phyloP scores from a whole-genome alignment of 2,888 invertebrate genomes.

The Hydroisotoma schaefferi region DNA sequence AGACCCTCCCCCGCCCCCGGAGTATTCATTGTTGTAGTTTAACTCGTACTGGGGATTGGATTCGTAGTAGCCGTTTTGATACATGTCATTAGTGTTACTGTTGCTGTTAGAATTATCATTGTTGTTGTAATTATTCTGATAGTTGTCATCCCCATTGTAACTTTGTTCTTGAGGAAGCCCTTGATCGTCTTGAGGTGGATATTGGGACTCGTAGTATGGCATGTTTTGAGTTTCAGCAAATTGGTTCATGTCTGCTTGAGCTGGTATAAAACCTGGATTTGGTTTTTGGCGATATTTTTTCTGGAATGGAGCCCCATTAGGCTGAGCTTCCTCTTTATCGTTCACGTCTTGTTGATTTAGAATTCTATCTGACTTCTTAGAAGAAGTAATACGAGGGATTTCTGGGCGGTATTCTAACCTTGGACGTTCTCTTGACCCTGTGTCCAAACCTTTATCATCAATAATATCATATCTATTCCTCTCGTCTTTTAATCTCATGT shows the following conservation, averaged over 20 bases:
- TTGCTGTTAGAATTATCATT: neutral
- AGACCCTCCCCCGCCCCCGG: neutral
- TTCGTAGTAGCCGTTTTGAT: neutral
- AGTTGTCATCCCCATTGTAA: too few relatives aligned
- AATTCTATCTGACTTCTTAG: neutral
- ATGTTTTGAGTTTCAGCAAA: too few relatives aligned
- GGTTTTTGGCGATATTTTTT: too few relatives aligned
- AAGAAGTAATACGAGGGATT: neutral
- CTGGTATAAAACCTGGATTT: too few relatives aligned
- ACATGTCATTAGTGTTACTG: too few relatives aligned
- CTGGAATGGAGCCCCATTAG: too few relatives aligned
- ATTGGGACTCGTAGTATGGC: too few relatives aligned
- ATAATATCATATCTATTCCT: neutral
- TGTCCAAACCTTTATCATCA: neutral
- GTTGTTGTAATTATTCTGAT: neutral
- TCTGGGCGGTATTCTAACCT: neutral
- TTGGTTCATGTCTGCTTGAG: too few relatives aligned
- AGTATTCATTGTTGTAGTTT: constrained; percentile 1
- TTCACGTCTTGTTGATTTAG: neutral
- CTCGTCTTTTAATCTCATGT: neutral
- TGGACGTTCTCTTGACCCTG: neutral
- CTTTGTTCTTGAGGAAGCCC: too few relatives aligned
- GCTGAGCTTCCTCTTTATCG: too few relatives aligned
- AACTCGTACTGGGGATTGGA: neutral
- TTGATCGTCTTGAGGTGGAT: too few relatives aligned